Conservation (phyloP, 2,797 vertebrate genomes). For the Alcedo atthis region DNA sequence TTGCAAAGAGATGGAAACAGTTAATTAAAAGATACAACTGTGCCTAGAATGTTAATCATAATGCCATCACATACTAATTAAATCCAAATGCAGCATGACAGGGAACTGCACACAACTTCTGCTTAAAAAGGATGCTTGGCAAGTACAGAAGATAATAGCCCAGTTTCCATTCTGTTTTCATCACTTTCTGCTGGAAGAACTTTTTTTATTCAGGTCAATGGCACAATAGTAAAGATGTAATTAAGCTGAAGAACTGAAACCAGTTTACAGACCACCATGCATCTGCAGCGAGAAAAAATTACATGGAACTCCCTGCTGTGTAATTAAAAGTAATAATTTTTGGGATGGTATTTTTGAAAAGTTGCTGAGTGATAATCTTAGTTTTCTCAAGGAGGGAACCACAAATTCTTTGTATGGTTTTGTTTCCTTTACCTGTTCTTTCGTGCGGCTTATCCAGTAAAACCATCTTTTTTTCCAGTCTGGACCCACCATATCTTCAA, state of each 20-base stretch:
- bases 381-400: background rate
- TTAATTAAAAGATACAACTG: background rate
- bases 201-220: background rate
- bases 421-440: conserved; percentile 88
- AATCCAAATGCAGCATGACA: background rate
- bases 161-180: background rate
- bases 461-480: conserved; percentile 95
- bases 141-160: background rate
- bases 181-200: background rate
- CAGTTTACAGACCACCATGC: background rate
- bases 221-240: background rate
- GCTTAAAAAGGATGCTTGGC: background rate
- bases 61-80: background rate
- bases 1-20: background rate
- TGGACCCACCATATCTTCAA: conserved; percentile 95
- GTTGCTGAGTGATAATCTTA: background rate
- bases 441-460: conserved; percentile 88
- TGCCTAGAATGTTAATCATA: background rate
- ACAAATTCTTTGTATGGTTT: background rate
- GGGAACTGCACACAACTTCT: background rate
- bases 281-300: background rate
- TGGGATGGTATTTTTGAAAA: background rate
- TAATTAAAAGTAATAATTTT: background rate
- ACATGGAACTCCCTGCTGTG: background rate
- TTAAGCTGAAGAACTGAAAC: background rate